These are phyloP conservation scores for Coleophora flavipennella DNA, from an alignment of 2,888 invertebrate genomes.

Conservation along the genomic window DNA sequence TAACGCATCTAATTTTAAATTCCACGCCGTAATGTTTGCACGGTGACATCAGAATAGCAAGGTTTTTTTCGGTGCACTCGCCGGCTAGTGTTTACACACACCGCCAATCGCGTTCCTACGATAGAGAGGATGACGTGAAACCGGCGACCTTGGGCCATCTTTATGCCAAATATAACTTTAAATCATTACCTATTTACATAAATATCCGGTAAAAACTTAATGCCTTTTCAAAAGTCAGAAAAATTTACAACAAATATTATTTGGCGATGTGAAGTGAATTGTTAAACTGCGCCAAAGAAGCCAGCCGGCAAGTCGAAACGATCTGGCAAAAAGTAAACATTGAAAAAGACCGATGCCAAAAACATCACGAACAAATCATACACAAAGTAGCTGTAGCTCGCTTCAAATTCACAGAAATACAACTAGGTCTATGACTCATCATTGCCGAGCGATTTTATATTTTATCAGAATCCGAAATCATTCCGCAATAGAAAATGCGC, in stretches of 20 bases:
- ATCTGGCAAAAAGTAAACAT: slow-evolving; percentile 27
- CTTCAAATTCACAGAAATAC: slow-evolving; percentile 31
- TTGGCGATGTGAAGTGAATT: neutral
- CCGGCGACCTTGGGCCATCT: slow-evolving; percentile 35
- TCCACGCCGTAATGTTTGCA: slow-evolving; percentile 59
- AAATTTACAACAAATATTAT: neutral
- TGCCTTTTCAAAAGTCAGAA: neutral
- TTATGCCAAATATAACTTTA: neutral
- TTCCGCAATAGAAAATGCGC: slow-evolving; percentile 17
- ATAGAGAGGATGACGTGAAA: slow-evolving; percentile 35
- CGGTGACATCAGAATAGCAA: slow-evolving; percentile 60
- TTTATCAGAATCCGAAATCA: slow-evolving; percentile 28
- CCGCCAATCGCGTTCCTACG: slow-evolving; percentile 36
- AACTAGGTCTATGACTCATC: slow-evolving; percentile 32
- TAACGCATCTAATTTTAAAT: slow-evolving; percentile 62
- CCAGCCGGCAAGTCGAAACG: slow-evolving; percentile 26
- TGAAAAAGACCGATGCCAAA: slow-evolving; percentile 26
- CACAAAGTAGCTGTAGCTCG: slow-evolving; percentile 18
- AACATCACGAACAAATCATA: slow-evolving; percentile 20
- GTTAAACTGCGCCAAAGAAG: slow-evolving; percentile 8
- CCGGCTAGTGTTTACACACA: slow-evolving; percentile 55
- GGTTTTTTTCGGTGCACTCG: slow-evolving; percentile 57
- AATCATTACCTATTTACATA: slow-evolving; percentile 1
- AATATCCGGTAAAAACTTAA: neutral
- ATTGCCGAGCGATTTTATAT: slow-evolving; percentile 30